Evolutionary conservation across 2,797 vertebrate species (phyloP).

Genomic region (Taeniopygia guttata): DNA sequence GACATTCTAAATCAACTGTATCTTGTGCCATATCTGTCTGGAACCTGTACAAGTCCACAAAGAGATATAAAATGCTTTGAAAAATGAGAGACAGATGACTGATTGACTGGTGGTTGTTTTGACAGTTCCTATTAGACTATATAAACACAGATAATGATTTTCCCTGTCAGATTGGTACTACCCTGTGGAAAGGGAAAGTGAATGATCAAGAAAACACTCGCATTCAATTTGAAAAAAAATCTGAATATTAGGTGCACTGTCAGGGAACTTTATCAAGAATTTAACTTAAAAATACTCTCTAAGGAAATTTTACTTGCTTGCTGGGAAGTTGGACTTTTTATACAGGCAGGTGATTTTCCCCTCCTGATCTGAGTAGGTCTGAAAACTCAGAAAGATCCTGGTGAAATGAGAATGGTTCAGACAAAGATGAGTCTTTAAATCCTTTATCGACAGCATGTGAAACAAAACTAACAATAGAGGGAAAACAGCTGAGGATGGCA

Average conservation of each 20-base stretch:
- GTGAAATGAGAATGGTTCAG: background rate
- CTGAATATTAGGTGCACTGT: background rate
- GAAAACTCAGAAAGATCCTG: background rate
- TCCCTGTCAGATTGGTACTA: background rate
- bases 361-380: background rate
- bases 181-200: background rate
- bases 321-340: background rate
- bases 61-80: background rate
- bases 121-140: constrained; percentile 14
- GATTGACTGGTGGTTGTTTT: constrained; percentile 10
- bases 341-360: background rate
- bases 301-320: background rate
- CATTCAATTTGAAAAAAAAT: background rate
- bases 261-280: background rate
- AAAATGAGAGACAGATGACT: background rate
- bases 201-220: background rate
- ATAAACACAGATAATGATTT: constrained; percentile 11
- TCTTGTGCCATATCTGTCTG: background rate
- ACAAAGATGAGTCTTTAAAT: background rate
- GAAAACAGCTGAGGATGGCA: background rate
- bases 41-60: background rate
- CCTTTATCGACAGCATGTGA: background rate
- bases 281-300: background rate
- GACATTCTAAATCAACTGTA: background rate
- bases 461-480: background rate